These are phyloP conservation scores for Thalassoma bifasciatum DNA, from an alignment of 2,113 vertebrate genomes.

Conservation along the genomic window DNA sequence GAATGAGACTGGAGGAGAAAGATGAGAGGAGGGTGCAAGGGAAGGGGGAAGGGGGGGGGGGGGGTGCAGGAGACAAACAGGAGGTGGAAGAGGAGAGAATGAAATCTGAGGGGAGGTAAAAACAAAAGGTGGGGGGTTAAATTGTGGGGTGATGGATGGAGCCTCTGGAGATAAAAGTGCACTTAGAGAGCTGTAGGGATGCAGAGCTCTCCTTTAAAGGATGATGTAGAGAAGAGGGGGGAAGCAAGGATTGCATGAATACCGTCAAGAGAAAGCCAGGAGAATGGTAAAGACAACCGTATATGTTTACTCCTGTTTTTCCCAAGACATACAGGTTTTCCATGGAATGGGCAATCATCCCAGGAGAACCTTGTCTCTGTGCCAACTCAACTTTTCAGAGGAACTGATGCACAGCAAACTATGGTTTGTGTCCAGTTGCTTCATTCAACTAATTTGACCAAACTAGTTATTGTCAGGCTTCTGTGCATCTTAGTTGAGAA, in stretches of 20 bases:
- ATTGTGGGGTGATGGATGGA: conserved; percentile 27
- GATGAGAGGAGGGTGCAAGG: conserved; percentile 25
- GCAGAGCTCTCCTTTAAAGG: neutral
- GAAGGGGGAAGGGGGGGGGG: no score
- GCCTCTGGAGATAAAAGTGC: conserved; percentile 22
- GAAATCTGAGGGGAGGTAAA: conserved; percentile 10
- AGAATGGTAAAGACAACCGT: neutral
- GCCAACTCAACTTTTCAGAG: no score
- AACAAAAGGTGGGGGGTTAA: conserved; percentile 27
- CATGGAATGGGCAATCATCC: no score
- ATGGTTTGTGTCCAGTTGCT: no score
- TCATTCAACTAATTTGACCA: no score
- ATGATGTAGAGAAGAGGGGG: neutral
- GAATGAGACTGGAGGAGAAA: neutral
- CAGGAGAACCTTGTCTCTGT: no score
- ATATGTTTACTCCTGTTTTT: neutral
- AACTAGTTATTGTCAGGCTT: no score
- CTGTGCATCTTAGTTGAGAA: no score
- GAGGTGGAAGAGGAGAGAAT: conserved; percentile 11
- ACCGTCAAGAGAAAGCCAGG: neutral
- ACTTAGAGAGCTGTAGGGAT: conserved; percentile 1
- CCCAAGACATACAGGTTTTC: neutral
- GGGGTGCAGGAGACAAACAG: conserved; percentile 1
- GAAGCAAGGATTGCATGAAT: neutral
- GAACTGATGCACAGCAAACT: no score